These are phyloP conservation scores for Scaptomyza graminum DNA, from an alignment of 1,140 invertebrate genomes.

Conservation along the genomic window DNA sequence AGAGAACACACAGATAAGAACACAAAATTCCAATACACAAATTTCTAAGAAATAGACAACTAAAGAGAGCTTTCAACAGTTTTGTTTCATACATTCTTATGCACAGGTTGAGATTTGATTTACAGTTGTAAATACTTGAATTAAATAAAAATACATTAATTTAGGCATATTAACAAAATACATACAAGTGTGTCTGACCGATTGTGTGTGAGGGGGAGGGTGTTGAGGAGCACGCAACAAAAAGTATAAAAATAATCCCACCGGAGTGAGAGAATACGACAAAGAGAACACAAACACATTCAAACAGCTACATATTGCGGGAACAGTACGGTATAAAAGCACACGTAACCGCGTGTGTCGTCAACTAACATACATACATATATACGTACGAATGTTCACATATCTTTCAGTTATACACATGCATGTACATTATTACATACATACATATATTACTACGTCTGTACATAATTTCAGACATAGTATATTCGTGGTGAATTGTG, in stretches of 20 bases:
- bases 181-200: conserved; percentile 43
- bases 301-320: conserved; percentile 30
- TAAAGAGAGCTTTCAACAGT: conserved; percentile 17
- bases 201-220: conserved; percentile 25
- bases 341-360: conserved; percentile 54
- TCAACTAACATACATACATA: conserved; percentile 44
- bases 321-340: conserved; percentile 48
- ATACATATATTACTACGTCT: conserved; percentile 14
- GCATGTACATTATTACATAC: too few relatives aligned
- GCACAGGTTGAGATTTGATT: not conserved
- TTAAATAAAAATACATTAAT: conserved; percentile 32
- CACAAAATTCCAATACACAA: conserved; percentile 47
- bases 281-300: conserved; percentile 30
- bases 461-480: not conserved
- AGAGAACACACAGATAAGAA: conserved; percentile 53
- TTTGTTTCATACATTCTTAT: not conserved
- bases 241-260: conserved; percentile 52
- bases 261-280: conserved; percentile 13
- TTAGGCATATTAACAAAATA: conserved; percentile 22
- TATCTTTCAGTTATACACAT: too few relatives aligned
- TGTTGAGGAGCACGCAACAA: conserved; percentile 30
- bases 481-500: conserved; percentile 46
- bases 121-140: conserved; percentile 10
- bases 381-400: too few relatives aligned
- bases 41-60: conserved; percentile 17